Evolutionary conservation across 2,113 vertebrate genomes (phyloP).

Genomic region (Mesembrinibis cayennensis): DNA sequence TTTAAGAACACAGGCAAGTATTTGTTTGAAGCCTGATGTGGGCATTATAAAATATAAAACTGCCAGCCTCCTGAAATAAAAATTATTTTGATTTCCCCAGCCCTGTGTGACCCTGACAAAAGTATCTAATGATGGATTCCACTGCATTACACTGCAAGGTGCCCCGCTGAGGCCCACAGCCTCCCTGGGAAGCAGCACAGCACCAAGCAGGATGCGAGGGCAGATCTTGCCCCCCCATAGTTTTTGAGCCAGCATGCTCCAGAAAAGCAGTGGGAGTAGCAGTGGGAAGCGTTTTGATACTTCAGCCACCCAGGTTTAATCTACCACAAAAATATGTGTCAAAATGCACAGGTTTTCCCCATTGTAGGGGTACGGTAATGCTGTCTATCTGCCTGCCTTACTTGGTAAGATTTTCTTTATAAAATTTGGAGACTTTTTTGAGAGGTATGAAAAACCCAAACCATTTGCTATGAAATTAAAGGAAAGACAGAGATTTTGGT

Average conservation of each 20-base stretch:
- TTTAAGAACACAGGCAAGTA: background rate
- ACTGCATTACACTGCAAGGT: accelerated
- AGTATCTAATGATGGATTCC: background rate
- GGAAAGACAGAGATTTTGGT: background rate
- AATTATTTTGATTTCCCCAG: background rate
- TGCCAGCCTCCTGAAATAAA: background rate
- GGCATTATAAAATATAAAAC: background rate
- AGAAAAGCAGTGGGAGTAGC: background rate
- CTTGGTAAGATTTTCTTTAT: background rate
- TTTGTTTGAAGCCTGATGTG: background rate
- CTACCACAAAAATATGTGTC: background rate
- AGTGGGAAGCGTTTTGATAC: background rate
- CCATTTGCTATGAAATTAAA: background rate
- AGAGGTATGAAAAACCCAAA: background rate
- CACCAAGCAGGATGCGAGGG: background rate
- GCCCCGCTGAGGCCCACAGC: background rate
- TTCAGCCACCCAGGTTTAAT: background rate
- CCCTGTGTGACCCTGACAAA: background rate
- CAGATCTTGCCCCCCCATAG: background rate
- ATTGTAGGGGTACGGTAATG: background rate
- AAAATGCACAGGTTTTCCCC: background rate
- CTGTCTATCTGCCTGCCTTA: background rate
- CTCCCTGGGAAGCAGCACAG: background rate
- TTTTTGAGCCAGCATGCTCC: background rate
- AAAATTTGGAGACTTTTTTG: background rate